Conservation (phyloP, 2,888 invertebrate species). For the Sarcophaga caerulescens region DNA sequence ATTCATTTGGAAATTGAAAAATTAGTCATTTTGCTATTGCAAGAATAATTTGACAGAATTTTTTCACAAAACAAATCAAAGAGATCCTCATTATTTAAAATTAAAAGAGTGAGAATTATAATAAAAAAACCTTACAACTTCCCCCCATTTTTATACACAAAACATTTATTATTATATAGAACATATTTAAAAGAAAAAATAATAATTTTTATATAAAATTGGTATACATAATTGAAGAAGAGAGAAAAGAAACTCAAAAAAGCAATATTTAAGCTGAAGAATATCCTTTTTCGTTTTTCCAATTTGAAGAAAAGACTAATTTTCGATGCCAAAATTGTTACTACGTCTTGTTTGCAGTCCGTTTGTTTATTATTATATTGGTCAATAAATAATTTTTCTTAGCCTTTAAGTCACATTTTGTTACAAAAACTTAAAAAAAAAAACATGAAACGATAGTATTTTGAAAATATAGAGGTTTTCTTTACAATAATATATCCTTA, state of each 20-base stretch:
- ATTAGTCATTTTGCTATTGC: neutral
- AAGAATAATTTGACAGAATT: neutral
- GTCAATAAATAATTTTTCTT: neutral
- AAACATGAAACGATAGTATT: conserved; percentile 44
- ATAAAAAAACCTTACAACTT: conserved; percentile 46
- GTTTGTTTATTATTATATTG: neutral
- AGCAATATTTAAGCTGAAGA: conserved; percentile 45
- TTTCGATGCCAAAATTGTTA: conserved; percentile 50
- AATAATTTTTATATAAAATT: conserved; percentile 21
- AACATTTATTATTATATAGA: neutral
- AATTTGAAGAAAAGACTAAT: conserved; percentile 18
- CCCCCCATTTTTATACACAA: conserved; percentile 26
- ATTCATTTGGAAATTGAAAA: neutral
- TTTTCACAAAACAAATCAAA: neutral
- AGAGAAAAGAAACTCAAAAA: conserved; percentile 5
- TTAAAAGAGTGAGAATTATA: conserved; percentile 58
- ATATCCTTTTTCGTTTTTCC: neutral
- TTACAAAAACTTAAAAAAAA: neutral
- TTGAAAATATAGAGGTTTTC: conserved; percentile 10
- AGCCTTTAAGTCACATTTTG: conserved; percentile 32
- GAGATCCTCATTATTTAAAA: conserved; percentile 40
- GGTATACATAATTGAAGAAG: conserved; percentile 9
- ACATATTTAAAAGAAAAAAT: neutral
- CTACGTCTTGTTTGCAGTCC: conserved; percentile 14
- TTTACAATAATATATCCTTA: neutral